phyloP scores from a whole-genome alignment of 1,140 invertebrate species.

The Achatina immaculata region DNA sequence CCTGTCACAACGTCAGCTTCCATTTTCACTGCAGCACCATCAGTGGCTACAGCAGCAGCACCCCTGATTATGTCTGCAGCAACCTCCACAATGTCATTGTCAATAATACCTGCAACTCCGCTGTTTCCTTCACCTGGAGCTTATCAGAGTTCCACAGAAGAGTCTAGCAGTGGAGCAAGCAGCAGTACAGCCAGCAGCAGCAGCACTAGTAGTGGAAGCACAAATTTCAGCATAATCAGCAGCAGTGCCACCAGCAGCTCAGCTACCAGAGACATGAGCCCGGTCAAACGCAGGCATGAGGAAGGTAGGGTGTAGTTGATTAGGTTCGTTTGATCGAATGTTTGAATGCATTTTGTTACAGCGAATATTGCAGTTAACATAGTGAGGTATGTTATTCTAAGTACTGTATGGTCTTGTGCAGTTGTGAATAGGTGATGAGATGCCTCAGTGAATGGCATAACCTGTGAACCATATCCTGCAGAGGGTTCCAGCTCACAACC shows the following conservation, averaged over 20 bases:
- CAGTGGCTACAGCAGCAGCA: conserved; percentile 6
- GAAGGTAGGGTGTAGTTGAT: conserved; percentile 41
- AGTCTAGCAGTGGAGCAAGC: not conserved
- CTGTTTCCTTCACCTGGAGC: not conserved
- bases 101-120: not conserved
- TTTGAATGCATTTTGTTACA: too few relatives aligned
- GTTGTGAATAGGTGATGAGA: too few relatives aligned
- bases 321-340: not conserved
- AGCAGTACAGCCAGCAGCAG: not conserved
- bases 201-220: not conserved
- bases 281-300: conserved; percentile 47
- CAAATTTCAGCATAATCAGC: not conserved
- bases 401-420: too few relatives aligned
- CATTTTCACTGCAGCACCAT: not conserved
- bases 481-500: too few relatives aligned
- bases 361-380: too few relatives aligned
- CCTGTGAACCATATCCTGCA: too few relatives aligned
- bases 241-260: not conserved
- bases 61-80: not conserved
- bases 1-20: not conserved
- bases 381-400: too few relatives aligned
- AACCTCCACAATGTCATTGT: not conserved
- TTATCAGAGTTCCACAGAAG: not conserved
- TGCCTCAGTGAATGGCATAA: too few relatives aligned
- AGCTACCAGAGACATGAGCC: not conserved